Evolutionary conservation across 2,113 vertebrate species (phyloP).

Genomic region (Phoenicopterus ruber): DNA sequence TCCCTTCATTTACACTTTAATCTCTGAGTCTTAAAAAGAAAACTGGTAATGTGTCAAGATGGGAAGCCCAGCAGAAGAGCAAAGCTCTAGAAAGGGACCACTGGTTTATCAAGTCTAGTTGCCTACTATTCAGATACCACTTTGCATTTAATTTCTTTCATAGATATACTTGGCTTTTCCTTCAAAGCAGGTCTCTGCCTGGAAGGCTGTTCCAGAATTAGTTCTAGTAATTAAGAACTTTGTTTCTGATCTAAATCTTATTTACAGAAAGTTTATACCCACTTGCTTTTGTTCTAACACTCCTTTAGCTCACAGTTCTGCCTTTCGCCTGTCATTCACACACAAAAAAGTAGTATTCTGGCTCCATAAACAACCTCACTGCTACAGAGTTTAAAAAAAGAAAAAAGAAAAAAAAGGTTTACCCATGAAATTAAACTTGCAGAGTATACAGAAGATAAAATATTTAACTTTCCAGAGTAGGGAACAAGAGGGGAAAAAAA

Average conservation of each 20-base stretch:
- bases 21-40: neutral
- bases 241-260: neutral
- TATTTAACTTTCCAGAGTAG: neutral
- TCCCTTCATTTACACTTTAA: neutral
- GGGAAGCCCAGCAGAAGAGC: neutral
- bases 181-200: conserved; percentile 10
- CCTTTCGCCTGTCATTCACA: neutral
- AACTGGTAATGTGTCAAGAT: neutral
- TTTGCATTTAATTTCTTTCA: neutral
- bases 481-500: neutral
- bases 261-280: neutral
- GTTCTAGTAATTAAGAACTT: neutral
- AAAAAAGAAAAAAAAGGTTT: neutral
- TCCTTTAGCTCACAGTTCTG: neutral
- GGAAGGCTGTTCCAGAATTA: neutral
- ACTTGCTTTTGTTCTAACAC: neutral
- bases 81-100: neutral
- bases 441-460: neutral
- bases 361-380: neutral
- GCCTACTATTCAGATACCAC: neutral
- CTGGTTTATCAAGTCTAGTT: conserved; percentile 12
- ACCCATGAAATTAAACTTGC: neutral
- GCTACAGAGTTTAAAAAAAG: neutral
- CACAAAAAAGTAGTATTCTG: neutral
- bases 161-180: neutral